Conservation (phyloP, 2,888 invertebrate species). For the Steinernema scapterisci region DNA sequence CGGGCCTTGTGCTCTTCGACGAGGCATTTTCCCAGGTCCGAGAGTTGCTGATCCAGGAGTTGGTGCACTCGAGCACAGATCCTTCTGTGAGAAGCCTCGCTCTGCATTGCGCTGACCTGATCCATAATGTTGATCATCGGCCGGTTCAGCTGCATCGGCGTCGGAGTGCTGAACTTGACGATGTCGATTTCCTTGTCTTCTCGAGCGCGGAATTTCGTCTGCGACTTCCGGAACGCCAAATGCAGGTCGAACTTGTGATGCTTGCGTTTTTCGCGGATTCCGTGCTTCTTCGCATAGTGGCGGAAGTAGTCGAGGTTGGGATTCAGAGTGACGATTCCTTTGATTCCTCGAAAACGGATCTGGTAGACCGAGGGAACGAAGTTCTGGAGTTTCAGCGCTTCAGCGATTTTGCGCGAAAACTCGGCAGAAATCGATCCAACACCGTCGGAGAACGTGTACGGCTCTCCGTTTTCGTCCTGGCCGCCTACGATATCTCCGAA, state of each 20-base stretch:
- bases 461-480: background rate
- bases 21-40: constrained; percentile 1
- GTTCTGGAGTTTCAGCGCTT: constrained; percentile 3
- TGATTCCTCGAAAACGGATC: constrained; percentile 33
- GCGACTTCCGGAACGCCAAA: constrained; percentile 35
- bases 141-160: constrained; percentile 65
- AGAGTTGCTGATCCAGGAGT: background rate
- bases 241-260: constrained; percentile 11
- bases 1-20: constrained; percentile 11
- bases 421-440: constrained; percentile 35
- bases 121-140: constrained; percentile 68
- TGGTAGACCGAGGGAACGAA: constrained; percentile 14
- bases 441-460: constrained; percentile 43
- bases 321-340: constrained; percentile 34
- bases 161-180: constrained; percentile 62
- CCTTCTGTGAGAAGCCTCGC: background rate
- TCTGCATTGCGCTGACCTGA: constrained; percentile 49
- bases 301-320: constrained; percentile 22
- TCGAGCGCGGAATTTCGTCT: constrained; percentile 35
- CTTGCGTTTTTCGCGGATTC: background rate
- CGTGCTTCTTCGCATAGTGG: background rate
- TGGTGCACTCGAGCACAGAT: constrained; percentile 15
- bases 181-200: constrained; percentile 48
- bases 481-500: background rate
- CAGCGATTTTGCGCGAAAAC: background rate